Evolutionary conservation across 2,888 invertebrate genomes (phyloP).

Genomic region (Barypeithes pellucidus): DNA sequence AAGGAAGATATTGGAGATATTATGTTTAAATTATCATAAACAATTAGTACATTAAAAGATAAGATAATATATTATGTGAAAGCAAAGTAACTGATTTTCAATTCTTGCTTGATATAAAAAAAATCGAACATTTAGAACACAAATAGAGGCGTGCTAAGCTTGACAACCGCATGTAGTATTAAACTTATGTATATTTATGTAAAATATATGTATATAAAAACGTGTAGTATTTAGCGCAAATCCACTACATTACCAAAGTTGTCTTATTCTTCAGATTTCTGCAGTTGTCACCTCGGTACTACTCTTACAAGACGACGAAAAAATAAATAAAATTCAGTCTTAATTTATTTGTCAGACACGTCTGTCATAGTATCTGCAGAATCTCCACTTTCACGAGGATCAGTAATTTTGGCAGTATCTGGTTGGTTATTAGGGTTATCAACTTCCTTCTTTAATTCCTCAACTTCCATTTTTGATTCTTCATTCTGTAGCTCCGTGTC

Average conservation of each 20-base stretch:
- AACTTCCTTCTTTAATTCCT: constrained; percentile 1
- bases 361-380: constrained; percentile 21
- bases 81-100: not conserved
- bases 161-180: constrained; percentile 17
- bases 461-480: constrained; percentile 32
- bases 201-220: not conserved
- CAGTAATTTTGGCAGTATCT: constrained; percentile 23
- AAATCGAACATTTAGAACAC: constrained; percentile 15
- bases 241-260: not conserved
- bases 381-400: constrained; percentile 34
- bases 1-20: constrained; percentile 11
- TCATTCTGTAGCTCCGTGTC: constrained; percentile 53
- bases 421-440: not conserved
- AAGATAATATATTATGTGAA: not conserved
- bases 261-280: not conserved
- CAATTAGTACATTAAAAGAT: too few species aligned
- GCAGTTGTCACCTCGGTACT: constrained; percentile 24
- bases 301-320: constrained; percentile 1
- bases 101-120: constrained; percentile 23
- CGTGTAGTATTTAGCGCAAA: not conserved
- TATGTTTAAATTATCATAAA: constrained; percentile 20
- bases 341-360: constrained; percentile 36
- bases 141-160: constrained; percentile 11
- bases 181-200: not conserved
- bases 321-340: constrained; percentile 47